Evolutionary conservation across 2,113 vertebrate genomes (phyloP), one percentile per base, ranked within the genome.

Genomic region (Oncorhynchus nerka): DNA sequence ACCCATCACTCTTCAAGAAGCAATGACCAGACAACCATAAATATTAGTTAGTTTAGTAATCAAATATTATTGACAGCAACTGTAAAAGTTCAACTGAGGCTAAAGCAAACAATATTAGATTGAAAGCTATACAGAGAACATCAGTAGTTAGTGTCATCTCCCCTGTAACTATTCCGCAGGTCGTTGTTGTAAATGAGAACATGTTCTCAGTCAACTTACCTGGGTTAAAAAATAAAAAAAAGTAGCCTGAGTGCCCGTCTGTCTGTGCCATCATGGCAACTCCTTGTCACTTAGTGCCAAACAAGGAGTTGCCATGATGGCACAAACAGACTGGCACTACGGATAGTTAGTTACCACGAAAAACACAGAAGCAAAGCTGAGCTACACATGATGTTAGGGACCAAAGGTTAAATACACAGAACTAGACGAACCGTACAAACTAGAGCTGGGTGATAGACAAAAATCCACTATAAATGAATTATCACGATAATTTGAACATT

Each of bases 351-450:
- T 62, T 62, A 62, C 59, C n/a, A 62, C 8, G 59, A 62, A 6
- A 22, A 13, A 62, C 5, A 45, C 9, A 55, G 12, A 55, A 19
- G 4, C 51, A 55, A 55, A 67, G 11, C 11, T 12, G 12, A 66
- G 64, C 65, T 67, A 67, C 3, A 67, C 24, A 67, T 30, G 13
- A 8, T 67, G 4, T 28, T 30, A 30, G 24, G 15, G 39, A 11
- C 39, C 9, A 45, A 3, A 3, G 9, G 39, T 81, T 79, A 79
- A 77, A 20, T 74, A 73, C 72, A 72, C 9, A 74, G 57, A 76
- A 68, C 39, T 70, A 77, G 68, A 73, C 39, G 59, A 49, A 66
- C 30, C 70, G 8, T 73, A 75, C 75, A 77, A 66, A 77, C 66
- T 79, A 45, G 39, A 45, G 39, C 39, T 45, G 39, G 39, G 39